Evolutionary conservation across 2,888 invertebrate genomes (phyloP), one percentile per base, ranked within the genome.

Genomic region (Patella ulyssiponensis): DNA sequence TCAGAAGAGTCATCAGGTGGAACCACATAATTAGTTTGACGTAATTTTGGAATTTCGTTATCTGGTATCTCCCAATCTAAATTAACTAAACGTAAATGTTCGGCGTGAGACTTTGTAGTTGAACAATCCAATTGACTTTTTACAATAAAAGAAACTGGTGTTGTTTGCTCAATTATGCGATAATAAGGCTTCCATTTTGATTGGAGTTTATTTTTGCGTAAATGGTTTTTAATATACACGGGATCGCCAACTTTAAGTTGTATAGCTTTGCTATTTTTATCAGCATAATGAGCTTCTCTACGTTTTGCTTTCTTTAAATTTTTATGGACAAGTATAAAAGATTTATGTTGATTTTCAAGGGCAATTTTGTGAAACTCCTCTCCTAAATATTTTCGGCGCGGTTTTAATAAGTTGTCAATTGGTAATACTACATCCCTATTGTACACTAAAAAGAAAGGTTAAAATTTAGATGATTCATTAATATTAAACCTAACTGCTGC

Each of bases 161-260:
- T 44, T 23, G 64, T 79, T 15, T 76, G 74, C 23, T 81, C 73
- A 23, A 75, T 74, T n/a, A 79, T 72, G 5, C 79, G 54, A 33
- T 74, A 79, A 70, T 75, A 81, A 2, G 77, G 79, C 33, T 71
- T 33, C 79, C 77, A 81, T 64, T 71, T 77, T 9, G 52, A 44
- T 11, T 77, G 54, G 27, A 81, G 51, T 20, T 79, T 81, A 14
- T 15, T 74, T 17, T 56, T 69, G 53, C 51, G 56, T 12, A 15
- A 14, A 27, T 81, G 75, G n/a, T 76, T 77, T 23, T 81, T 81
- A 3, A 53, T 54, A 23, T 77, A 79, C 23, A 79, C 79, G 2
- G 77, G 77, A 27, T 77, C 77, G 54, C 79, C 77, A 20, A 81
- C 64, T n/a, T 77, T 15, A 44, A 77, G 44, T 9, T 52, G n/a